Evolutionary conservation across 2,888 invertebrate species (phyloP), one percentile per base, ranked within the genome.

Genomic region (Lasioglossum pauxillum): DNA sequence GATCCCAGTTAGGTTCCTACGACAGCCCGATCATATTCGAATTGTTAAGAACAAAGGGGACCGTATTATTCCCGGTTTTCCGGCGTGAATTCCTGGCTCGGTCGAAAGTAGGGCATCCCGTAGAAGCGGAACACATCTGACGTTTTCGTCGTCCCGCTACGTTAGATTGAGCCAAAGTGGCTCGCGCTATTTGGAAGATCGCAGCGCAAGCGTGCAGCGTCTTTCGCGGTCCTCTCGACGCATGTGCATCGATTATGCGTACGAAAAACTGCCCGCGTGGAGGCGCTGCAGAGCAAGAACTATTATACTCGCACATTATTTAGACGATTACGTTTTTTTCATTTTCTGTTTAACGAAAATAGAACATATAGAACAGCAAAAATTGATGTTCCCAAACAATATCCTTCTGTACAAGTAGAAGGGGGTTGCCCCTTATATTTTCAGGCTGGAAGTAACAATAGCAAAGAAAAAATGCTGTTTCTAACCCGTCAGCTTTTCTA

Each of bases 181-280:
- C 83, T 85, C 84, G 76, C 57, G 82, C 78, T 89, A 85, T 85
- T 85, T 89, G 83, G 87, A 89, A 80, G 80, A 89, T 60, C 57
- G 60, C 27, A 83, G 87, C 86, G 87, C 87, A 87, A 86, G 87
- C 87, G 87, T 87, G 80, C 76, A 23, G 0, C 46, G 82, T 57
- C 67, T 75, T 77, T 73, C 57, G 35, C 71, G 38, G 46, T 12
- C 35, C 67, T 72, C 12, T 80, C 87, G 79, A 87, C 84, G 86
- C 87, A 78, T 80, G 87, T 86, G 87, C 87, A 85, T 87, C 83
- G 87, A 86, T 87, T 83, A 87, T 78, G 67, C 78, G 82, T 78
- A 75, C 73, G 78, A 81, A 79, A 79, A 81, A 76, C 76, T 35
- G 44, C 46, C 53, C 75, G 19, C 67, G 31, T 16, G 41, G 64